A percentile compares a stretch with the other conserved stretches of the same genome.
Conservation (phyloP, 2,113 vertebrate species). For the Xenopus laevis region DNA sequence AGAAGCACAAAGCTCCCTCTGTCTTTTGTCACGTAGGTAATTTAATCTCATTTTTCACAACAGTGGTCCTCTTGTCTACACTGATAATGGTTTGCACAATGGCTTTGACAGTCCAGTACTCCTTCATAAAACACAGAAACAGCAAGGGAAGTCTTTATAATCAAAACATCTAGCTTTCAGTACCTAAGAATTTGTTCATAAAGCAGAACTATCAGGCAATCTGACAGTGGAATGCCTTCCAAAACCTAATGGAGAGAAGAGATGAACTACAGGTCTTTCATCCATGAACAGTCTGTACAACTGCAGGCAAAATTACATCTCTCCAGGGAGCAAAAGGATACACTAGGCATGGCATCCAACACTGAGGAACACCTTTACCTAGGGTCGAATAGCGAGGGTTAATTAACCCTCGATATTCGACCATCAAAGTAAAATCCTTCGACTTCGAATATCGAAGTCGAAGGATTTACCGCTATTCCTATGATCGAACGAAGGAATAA, state of each 20-base stretch:
- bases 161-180: background rate
- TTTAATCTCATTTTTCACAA: background rate
- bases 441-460: too few species aligned
- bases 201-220: background rate
- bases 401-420: too few species aligned
- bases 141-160: background rate
- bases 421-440: too few species aligned
- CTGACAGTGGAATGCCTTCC: conserved; percentile 14
- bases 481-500: too few species aligned
- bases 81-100: background rate
- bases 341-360: background rate
- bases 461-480: too few species aligned
- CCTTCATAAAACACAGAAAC: background rate
- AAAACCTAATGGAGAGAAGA: conserved; percentile 27
- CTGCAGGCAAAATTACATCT: conserved; percentile 24
- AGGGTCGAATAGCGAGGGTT: too few species aligned
- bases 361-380: too few species aligned
- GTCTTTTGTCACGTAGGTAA: background rate
- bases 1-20: background rate
- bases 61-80: background rate
- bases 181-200: background rate
- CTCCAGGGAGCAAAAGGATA: conserved; percentile 10
- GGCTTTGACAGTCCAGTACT: background rate
- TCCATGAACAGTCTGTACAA: conserved; percentile 11
- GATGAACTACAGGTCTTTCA: conserved; percentile 4